Evolutionary conservation across 92 coral and sea anemone genomes (phyloP).

Genomic region (Siderastrea siderea): DNA sequence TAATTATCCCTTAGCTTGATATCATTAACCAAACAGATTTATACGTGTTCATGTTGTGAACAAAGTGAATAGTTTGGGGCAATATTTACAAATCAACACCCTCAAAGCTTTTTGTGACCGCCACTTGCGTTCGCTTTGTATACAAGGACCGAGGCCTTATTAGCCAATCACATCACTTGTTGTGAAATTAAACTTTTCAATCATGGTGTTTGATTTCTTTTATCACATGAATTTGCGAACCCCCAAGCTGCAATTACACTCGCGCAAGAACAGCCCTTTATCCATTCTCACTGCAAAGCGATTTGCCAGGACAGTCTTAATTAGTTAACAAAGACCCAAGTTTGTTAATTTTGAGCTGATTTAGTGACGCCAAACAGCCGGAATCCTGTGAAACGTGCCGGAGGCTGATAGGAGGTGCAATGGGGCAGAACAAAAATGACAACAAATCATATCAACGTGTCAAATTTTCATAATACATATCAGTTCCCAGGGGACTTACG

Average conservation of each 20-base stretch:
- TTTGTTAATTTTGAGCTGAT: slow-evolving; percentile 21
- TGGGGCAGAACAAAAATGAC: slow-evolving; percentile 53
- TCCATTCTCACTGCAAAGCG: background rate
- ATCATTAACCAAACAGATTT: slow-evolving; percentile 24
- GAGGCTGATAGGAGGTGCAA: slow-evolving; percentile 29
- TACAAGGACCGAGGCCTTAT: slow-evolving; percentile 1
- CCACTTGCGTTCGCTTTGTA: background rate
- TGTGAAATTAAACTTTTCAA: slow-evolving; percentile 39
- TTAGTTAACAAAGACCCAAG: slow-evolving; percentile 24
- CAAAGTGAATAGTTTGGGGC: slow-evolving; percentile 18
- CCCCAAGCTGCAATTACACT: slow-evolving; percentile 14
- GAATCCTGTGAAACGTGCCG: slow-evolving; percentile 17
- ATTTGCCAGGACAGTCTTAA: slow-evolving; percentile 1
- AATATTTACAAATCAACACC: slow-evolving; percentile 43
- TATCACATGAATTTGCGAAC: slow-evolving; percentile 16
- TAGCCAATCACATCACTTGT: slow-evolving; percentile 36
- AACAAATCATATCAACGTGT: slow-evolving; percentile 64
- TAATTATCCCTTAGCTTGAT: background rate
- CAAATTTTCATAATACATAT: slow-evolving; percentile 47
- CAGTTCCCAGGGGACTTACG: slow-evolving; percentile 70
- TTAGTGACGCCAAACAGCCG: slow-evolving; percentile 32
- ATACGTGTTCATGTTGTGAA: background rate
- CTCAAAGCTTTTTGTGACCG: background rate
- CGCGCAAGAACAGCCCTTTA: background rate
- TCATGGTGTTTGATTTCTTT: slow-evolving; percentile 36